phyloP scores from a whole-genome alignment of 2,888 invertebrate species.

The Elysia crispata region DNA sequence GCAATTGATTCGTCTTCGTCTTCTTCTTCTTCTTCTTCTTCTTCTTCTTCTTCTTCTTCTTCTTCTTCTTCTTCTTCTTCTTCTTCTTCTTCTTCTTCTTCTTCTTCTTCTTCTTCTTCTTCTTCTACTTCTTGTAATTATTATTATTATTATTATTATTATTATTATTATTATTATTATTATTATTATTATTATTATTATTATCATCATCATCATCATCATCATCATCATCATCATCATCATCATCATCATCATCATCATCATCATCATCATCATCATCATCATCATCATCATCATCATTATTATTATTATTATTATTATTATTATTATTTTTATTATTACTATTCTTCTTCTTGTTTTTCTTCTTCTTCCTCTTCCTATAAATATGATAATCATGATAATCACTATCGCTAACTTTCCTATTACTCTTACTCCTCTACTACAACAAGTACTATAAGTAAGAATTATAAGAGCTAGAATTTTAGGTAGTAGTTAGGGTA shows the following conservation, averaged over 20 bases:
- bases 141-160: background rate
- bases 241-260: conserved; percentile 1
- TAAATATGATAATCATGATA: conserved; percentile 11
- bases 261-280: background rate
- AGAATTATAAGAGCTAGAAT: too few species aligned
- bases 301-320: background rate
- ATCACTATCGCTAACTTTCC: background rate
- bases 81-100: background rate
- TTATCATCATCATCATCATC: background rate
- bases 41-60: background rate
- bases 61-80: background rate
- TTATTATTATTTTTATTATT: conserved; percentile 10
- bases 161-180: background rate
- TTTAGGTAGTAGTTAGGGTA: too few species aligned
- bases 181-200: too few species aligned
- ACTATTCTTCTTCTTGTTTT: too few species aligned
- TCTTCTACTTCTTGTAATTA: background rate
- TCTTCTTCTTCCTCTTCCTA: too few species aligned
- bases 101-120: background rate
- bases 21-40: conserved; percentile 22
- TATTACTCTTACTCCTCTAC: too few species aligned
- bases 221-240: conserved; percentile 6
- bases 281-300: conserved; percentile 11
- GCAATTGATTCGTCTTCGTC: too few species aligned
- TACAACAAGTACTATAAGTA: too few species aligned